Percentiles rank a stretch among this genome's conserved stretches.
phyloP scores from a whole-genome alignment of 2,113 vertebrate genomes.

The Myotis lucifugus region DNA sequence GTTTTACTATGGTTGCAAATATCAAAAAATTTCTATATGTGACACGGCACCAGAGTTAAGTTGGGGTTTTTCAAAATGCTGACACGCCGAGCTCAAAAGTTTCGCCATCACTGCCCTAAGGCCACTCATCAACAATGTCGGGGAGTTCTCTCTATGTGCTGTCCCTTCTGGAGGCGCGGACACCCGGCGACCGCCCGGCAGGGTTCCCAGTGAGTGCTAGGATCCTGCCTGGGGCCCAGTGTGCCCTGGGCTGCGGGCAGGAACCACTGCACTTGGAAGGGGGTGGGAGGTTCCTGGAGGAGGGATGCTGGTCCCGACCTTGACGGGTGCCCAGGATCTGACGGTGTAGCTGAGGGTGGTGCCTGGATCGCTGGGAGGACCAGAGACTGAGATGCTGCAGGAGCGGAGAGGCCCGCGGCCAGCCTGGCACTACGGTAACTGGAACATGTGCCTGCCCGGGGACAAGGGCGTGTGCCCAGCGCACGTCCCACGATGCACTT shows the following conservation, averaged over 20 bases:
- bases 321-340: background rate
- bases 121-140: background rate
- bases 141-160: fast-evolving
- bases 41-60: no score
- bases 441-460: no score
- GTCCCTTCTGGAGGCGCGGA: background rate
- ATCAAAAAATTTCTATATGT: no score
- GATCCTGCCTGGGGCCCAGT: background rate
- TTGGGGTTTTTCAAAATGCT: no score
- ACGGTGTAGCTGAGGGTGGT: background rate
- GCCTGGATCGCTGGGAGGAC: background rate
- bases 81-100: no score
- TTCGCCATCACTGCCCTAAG: background rate
- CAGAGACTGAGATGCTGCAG: background rate
- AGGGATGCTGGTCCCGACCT: background rate
- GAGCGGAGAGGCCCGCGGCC: background rate
- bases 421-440: background rate
- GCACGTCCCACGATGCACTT: background rate
- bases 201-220: background rate
- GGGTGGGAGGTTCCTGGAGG: background rate
- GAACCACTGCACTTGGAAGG: background rate
- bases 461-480: background rate
- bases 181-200: fast-evolving
- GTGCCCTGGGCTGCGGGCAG: fast-evolving
- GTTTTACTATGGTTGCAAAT: no score